Base-by-base conservation (phyloP, 2,888 invertebrate genomes). In the Tachina fera region DNA sequence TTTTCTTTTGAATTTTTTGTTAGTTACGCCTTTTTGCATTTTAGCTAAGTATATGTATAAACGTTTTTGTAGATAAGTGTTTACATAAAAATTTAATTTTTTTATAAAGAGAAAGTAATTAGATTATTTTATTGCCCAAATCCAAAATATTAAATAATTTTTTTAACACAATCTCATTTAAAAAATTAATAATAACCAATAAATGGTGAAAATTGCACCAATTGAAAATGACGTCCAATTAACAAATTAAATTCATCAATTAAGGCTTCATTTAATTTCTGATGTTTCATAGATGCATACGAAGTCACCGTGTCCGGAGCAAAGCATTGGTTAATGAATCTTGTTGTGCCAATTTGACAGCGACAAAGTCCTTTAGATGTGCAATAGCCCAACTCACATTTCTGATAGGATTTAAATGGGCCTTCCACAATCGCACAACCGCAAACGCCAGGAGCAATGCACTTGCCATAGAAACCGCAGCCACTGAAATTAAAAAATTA, bases 401-500 rank as follows among this genome's bases (percentile, higher is more conserved):
- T 85, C 51, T 89, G 89, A 83, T 87, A 88, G 10, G 87, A 87
- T 13, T 87, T 87, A 16, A 88, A 83, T 0, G 87, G 87, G 1
- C 88, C 88, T 86, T 90, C 83, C 78, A 90, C 9, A 14, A 91
- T 81, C 1, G 90, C 87, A 83, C 94, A 94, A 0, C 91, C 89
- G 22, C 93, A 93, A 0, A 88, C 87, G 61, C 91, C 90, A 3
- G 92, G 92, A 0, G 91, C 91, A 5, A 91, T 91, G 63, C 92
- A 92, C 41, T 88, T 89, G 72, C 92, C 92, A 68, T 91, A 92
- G 82, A 90, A 91, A 10, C 90, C 89, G 39, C 93, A 92, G 3
- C 91, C 91, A 0, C 89, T 89, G 8, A n/a, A 51, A 60, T 1
- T 14, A n/a, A n/a, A 8, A 60, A n/a, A 39, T 39, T 8, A 60